Percentiles rank a stretch among this genome's conserved stretches.
phyloP scores from a whole-genome alignment of 2,797 vertebrate genomes.

The Siniperca undulata region DNA sequence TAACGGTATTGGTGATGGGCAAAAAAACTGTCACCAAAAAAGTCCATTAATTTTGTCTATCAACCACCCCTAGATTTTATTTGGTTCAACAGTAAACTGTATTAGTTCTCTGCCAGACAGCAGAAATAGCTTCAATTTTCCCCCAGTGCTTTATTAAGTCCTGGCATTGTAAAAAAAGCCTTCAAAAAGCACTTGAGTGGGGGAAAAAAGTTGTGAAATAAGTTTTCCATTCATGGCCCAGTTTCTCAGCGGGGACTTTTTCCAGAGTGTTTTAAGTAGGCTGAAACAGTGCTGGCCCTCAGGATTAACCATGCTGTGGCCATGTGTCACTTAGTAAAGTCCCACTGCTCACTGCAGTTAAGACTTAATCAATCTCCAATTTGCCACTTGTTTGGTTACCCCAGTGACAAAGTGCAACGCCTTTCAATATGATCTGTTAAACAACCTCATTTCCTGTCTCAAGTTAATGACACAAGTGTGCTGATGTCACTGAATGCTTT shows the following conservation, averaged over 20 bases:
- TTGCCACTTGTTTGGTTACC: constrained; percentile 67
- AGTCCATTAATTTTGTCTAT: background rate
- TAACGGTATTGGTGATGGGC: background rate
- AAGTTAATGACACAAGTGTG: constrained; percentile 49
- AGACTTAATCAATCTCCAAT: constrained; percentile 55
- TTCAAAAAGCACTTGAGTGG: constrained; percentile 55
- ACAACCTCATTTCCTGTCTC: constrained; percentile 61
- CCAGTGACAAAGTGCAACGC: constrained; percentile 48
- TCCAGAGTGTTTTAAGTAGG: constrained; percentile 52
- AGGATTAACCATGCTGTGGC: constrained; percentile 39
- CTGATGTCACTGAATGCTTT: constrained; percentile 68
- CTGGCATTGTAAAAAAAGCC: constrained; percentile 68
- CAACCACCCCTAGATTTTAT: background rate
- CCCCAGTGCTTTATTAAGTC: constrained; percentile 67
- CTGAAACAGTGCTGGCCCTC: constrained; percentile 37
- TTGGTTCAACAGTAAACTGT: constrained; percentile 2
- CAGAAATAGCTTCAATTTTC: constrained; percentile 47
- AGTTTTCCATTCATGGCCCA: constrained; percentile 77
- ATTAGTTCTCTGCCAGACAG: constrained; percentile 38
- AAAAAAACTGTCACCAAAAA: background rate
- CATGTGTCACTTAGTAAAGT: constrained; percentile 44
- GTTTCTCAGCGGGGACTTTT: constrained; percentile 71
- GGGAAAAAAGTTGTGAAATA: constrained; percentile 63
- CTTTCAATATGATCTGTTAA: constrained; percentile 50
- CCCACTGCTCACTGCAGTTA: constrained; percentile 31